These are phyloP conservation scores for Gallinago paraguaiae DNA, from an alignment of 2,113 vertebrate genomes.

Conservation along the genomic window DNA sequence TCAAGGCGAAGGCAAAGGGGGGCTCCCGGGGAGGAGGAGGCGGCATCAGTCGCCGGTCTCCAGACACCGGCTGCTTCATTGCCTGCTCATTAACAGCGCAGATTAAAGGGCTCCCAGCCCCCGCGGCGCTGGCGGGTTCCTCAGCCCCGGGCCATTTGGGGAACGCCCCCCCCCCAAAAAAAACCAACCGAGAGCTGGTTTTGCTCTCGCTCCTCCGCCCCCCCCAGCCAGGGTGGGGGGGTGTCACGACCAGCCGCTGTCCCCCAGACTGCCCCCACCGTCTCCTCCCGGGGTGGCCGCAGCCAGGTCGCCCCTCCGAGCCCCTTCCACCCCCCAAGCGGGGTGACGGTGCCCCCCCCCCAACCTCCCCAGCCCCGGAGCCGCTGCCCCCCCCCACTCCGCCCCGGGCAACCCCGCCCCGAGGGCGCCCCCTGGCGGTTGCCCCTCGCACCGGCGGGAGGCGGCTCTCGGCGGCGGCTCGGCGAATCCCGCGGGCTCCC, in stretches of 20 bases:
- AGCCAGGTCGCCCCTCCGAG: too few relatives aligned
- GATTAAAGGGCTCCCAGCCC: neutral
- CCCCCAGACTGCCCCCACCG: neutral
- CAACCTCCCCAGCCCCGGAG: too few relatives aligned
- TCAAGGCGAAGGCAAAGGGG: neutral
- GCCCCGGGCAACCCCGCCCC: neutral
- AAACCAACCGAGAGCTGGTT: rapidly evolving
- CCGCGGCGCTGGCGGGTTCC: neutral
- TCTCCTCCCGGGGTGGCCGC: neutral
- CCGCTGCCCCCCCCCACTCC: too few relatives aligned
- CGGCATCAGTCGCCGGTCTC: neutral
- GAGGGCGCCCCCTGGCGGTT: neutral
- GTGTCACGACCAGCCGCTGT: too few relatives aligned
- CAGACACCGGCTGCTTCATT: neutral
- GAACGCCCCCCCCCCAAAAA: neutral
- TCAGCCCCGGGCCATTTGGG: neutral
- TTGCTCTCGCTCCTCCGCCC: neutral
- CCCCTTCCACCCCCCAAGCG: neutral
- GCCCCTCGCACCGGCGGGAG: neutral
- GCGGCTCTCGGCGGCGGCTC: neutral
- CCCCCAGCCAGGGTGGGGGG: neutral
- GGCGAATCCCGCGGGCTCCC: slow-evolving; percentile 12
- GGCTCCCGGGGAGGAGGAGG: neutral
- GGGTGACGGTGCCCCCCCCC: neutral
- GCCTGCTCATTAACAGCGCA: neutral